Evolutionary conservation across 92 coral and sea anemone genomes (phyloP), one percentile per base, ranked within the genome.

Genomic region (Phenganax subtilis): DNA sequence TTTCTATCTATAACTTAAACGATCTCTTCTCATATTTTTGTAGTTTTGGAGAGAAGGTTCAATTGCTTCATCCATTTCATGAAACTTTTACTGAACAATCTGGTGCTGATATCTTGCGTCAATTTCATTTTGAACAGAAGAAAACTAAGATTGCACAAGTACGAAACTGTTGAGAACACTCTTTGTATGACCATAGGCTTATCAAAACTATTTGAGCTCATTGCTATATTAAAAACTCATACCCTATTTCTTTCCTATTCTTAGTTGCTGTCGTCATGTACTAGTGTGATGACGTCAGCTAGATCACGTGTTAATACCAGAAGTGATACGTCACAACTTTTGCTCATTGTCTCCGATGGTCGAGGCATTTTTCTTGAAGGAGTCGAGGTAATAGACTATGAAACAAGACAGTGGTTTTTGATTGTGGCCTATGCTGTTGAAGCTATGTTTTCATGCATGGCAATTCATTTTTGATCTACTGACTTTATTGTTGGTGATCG

Each of bases 301-400:
- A 89, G 92, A 20, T 91, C 94, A 55, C 92, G 92, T 53, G 70
- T 89, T 7, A 97, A 90, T 75, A 77, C 81, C 72, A 80, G 96
- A 72, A 62, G 65, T 75, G 91, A 92, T 67, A 90, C 89, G 6
- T 87, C 96, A 55, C 99, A 96, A 85, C 87, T 96, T 59, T 85
- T 96, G 60, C 91, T 96, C 3, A 90, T 96, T 54, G 99, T 96
- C 75, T 92, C 97, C 10, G 99, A 96, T 81, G 99, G 99, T 37
- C 87, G 99, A 15, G 99, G 99, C 8, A 91, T 96, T 51, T 96
- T 96, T 74, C 90, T 96, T 55, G 99, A 96, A 79, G 99, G 99
- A 54, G 88, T 89, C 78, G 97, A 92, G 96, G 99, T 96, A 37
- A 83, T 1, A 37, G 47, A 37, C 4, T 37, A 37, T 4, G 47